Evolutionary conservation across 1,140 invertebrate species (phyloP).

Genomic region (Drosophila navojoa): DNA sequence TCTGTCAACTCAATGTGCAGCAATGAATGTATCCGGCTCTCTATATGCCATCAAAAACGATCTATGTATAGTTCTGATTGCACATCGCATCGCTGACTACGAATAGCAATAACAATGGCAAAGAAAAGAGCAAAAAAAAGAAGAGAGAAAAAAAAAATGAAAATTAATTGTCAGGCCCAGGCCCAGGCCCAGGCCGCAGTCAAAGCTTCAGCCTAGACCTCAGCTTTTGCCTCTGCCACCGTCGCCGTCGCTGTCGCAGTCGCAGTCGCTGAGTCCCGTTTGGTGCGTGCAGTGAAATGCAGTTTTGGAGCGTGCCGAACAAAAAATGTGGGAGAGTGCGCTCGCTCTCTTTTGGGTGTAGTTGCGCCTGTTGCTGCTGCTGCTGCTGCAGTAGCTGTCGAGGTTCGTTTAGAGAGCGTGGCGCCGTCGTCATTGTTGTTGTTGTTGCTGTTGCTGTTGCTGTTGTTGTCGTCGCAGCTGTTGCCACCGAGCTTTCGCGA

Average conservation of each 20-base stretch:
- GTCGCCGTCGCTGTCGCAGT: constrained; percentile 4
- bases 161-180: constrained; percentile 45
- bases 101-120: constrained; percentile 26
- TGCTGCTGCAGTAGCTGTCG: constrained; percentile 14
- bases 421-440: constrained; percentile 6
- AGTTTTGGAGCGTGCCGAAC: constrained; percentile 41
- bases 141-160: neutral
- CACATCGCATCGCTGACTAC: constrained; percentile 37
- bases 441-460: constrained; percentile 13
- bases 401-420: constrained; percentile 20
- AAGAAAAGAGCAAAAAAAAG: constrained; percentile 1
- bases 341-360: constrained; percentile 39
- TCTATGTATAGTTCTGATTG: constrained; percentile 31
- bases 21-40: constrained; percentile 33
- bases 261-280: constrained; percentile 18
- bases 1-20: neutral
- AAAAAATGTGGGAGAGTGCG: neutral
- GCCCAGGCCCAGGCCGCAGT: constrained; percentile 31
- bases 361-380: constrained; percentile 15
- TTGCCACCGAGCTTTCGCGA: constrained; percentile 40
- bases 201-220: constrained; percentile 9
- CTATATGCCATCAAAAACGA: constrained; percentile 9
- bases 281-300: constrained; percentile 40
- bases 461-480: constrained; percentile 32
- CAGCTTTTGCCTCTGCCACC: constrained; percentile 2